These are phyloP conservation scores for Equus przewalskii DNA, from an alignment of 2,113 vertebrate species.

Conservation along the genomic window DNA sequence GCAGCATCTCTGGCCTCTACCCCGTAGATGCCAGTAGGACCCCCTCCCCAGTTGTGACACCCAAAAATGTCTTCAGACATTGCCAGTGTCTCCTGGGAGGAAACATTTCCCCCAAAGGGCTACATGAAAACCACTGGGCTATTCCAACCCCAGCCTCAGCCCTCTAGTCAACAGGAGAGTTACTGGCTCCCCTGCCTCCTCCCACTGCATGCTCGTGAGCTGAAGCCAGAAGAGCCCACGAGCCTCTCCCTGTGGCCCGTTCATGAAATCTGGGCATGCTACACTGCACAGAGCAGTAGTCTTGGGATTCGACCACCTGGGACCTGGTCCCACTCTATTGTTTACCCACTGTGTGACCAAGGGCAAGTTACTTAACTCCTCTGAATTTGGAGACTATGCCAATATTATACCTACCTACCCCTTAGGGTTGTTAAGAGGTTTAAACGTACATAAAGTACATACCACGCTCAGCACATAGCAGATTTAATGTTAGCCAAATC, in stretches of 20 bases:
- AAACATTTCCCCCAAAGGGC: not conserved
- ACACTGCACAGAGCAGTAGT: not conserved
- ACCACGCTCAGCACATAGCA: not conserved
- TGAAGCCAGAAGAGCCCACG: not conserved
- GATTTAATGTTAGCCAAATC: not conserved
- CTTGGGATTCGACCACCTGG: not conserved
- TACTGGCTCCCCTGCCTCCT: not conserved
- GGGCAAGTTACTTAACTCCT: constrained; percentile 13
- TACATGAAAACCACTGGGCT: not conserved
- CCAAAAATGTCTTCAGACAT: not conserved
- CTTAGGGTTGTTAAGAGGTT: not conserved
- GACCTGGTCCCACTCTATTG: not conserved
- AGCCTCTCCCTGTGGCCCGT: not conserved
- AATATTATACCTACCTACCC: not conserved
- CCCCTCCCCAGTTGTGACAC: not conserved
- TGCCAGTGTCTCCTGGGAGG: not conserved
- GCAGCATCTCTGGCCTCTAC: not conserved
- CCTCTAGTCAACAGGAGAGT: not conserved
- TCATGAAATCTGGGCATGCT: not conserved
- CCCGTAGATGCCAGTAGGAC: not conserved
- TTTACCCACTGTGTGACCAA: not conserved
- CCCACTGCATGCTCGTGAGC: not conserved
- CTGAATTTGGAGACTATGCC: not conserved
- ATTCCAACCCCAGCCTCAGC: not conserved
- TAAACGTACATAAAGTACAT: not conserved